Evolutionary conservation across 2,113 vertebrate genomes (phyloP).

Genomic region (Ursus arctos): DNA sequence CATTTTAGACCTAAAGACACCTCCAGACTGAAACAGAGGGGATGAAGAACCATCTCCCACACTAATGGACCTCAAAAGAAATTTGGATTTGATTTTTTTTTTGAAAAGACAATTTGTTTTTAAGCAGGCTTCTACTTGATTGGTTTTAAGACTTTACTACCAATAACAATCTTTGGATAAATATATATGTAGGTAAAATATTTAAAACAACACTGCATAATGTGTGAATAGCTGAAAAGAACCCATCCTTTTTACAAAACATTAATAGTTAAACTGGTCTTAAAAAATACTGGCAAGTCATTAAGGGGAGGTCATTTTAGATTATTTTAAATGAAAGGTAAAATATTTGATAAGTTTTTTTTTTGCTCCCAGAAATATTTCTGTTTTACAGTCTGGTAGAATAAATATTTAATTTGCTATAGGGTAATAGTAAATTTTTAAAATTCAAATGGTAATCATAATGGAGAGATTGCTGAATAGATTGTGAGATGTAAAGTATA

Average conservation of each 20-base stretch:
- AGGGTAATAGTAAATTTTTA: not conserved
- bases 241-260: not conserved
- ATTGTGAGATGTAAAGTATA: not conserved
- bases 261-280: not conserved
- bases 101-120: not conserved
- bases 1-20: not conserved
- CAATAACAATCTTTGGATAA: not conserved
- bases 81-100: not conserved
- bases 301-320: not conserved
- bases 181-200: not conserved
- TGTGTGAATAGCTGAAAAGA: not conserved
- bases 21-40: not conserved
- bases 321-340: not conserved
- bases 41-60: not conserved
- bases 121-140: not conserved
- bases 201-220: not conserved
- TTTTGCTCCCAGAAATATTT: not conserved
- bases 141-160: not conserved
- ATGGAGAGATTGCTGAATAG: not conserved
- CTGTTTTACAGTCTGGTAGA: not conserved
- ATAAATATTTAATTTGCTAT: not conserved
- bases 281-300: not conserved
- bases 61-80: not conserved
- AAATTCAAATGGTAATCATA: not conserved
- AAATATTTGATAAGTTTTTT: not conserved